Base-by-base conservation (phyloP, 2,888 invertebrate genomes). In the Hypomecis atomaria region DNA sequence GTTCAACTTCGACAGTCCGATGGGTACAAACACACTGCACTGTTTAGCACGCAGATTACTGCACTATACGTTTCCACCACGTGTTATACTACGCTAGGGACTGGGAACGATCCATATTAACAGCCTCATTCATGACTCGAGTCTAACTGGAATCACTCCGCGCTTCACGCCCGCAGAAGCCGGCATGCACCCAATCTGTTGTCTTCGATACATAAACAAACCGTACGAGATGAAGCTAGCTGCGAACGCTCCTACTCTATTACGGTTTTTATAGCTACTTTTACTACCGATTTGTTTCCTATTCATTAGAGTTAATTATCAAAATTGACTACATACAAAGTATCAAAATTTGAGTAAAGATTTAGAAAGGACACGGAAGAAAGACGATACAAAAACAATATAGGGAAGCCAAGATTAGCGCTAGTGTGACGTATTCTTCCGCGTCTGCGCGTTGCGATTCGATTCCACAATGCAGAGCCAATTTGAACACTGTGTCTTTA, bases 151-250 rank as follows among this genome's bases (percentile, higher is more conserved):
- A 81, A 81, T 84, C 83, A 82, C 81, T 76, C 83, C 78, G 66
- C 80, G 82, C 79, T 74, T 77, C 75, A 82, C 82, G 81, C 85
- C 79, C 83, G 74, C 81, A 79, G 82, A 82, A 82, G 86, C 91
- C 90, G 88, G 89, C 85, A 69, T 85, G 84, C 86, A 89, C 87
- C 56, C 83, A 85, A 87, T 87, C 89, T 90, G 91, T 90, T 92
- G 91, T 92, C 90, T 90, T 79, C 87, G 85, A 90, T 89, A 90
- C 87, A 91, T 92, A 92, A 92, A 92, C 92, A 92, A 92, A 91
- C 90, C 82, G 81, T 85, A 75, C 81, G 85, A 73, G 75, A 84
- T 88, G 92, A 92, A 92, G 85, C 83, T 91, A 91, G 91, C 86
- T 74, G 69, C 89, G 79, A 65, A 59, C 65, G 42, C 42, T 34